A percentile compares a stretch with the other conserved stretches of the same genome.
Conservation (phyloP, 2,797 vertebrate genomes). For the Micropoecilia bifurca region DNA sequence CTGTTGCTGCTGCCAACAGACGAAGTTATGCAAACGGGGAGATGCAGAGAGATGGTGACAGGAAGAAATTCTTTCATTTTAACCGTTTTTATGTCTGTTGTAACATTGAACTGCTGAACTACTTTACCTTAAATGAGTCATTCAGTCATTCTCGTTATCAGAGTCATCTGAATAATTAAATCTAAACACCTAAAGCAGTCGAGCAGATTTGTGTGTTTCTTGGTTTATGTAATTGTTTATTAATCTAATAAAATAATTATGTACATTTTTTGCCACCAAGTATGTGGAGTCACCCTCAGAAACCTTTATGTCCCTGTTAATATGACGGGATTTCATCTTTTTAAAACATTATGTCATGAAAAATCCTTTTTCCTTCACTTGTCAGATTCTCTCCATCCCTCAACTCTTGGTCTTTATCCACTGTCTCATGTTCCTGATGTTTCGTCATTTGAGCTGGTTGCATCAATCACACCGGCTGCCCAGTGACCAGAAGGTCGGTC, state of each 20-base stretch:
- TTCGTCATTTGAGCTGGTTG: neutral
- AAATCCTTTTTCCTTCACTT: neutral
- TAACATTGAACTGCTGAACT: neutral
- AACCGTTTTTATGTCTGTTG: neutral
- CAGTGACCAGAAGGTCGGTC: neutral
- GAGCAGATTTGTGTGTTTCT: neutral
- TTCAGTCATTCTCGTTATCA: neutral
- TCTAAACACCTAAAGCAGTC: neutral
- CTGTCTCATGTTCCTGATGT: neutral
- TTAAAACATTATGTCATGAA: neutral
- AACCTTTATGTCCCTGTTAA: neutral
- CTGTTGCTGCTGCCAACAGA: conserved; percentile 58
- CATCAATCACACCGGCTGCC: neutral
- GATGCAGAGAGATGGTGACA: conserved; percentile 26
- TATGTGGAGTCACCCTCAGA: neutral
- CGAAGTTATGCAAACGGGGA: conserved; percentile 56
- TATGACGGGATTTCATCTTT: neutral
- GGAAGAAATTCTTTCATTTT: neutral
- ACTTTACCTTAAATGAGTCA: neutral
- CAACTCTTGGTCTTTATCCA: neutral
- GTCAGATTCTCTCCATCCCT: neutral
- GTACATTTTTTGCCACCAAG: neutral
- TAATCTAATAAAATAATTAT: neutral
- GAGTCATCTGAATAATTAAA: neutral
- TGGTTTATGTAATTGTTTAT: neutral